Percentiles rank a stretch among this genome's conserved stretches.
phyloP scores from a whole-genome alignment of 2,888 invertebrate species.

The Lamellibrachia columna region DNA sequence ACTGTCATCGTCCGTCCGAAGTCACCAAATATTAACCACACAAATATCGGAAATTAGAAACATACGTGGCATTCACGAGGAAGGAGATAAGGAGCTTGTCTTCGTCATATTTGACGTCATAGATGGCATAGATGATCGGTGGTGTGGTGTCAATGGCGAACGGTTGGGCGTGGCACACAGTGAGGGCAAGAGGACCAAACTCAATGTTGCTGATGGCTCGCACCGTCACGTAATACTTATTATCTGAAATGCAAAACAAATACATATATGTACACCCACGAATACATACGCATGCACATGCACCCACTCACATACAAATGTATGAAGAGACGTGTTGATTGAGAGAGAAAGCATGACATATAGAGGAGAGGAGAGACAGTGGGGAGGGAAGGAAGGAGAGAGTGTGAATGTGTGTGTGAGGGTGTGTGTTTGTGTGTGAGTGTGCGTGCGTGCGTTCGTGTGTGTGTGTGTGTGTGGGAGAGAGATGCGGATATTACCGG shows the following conservation, averaged over 20 bases:
- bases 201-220: conserved; percentile 51
- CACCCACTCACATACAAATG: too few relatives aligned
- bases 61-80: conserved; percentile 51
- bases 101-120: conserved; percentile 51
- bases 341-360: too few relatives aligned
- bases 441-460: too few relatives aligned
- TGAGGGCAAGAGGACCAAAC: conserved; percentile 46
- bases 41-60: neutral
- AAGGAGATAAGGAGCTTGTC: conserved; percentile 41
- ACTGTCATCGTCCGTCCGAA: neutral
- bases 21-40: neutral
- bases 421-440: too few relatives aligned
- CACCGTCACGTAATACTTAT: conserved; percentile 48
- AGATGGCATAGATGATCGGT: conserved; percentile 50
- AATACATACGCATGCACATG: too few relatives aligned
- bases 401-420: too few relatives aligned
- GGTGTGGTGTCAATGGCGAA: conserved; percentile 49
- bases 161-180: conserved; percentile 51
- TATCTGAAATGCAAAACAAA: conserved; percentile 41
- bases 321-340: too few relatives aligned
- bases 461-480: too few relatives aligned
- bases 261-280: too few relatives aligned
- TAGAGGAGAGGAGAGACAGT: too few relatives aligned
- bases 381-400: too few relatives aligned
- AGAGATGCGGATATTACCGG: too few relatives aligned